Conservation (phyloP, 2,113 vertebrate genomes). For the Zeus faber region DNA sequence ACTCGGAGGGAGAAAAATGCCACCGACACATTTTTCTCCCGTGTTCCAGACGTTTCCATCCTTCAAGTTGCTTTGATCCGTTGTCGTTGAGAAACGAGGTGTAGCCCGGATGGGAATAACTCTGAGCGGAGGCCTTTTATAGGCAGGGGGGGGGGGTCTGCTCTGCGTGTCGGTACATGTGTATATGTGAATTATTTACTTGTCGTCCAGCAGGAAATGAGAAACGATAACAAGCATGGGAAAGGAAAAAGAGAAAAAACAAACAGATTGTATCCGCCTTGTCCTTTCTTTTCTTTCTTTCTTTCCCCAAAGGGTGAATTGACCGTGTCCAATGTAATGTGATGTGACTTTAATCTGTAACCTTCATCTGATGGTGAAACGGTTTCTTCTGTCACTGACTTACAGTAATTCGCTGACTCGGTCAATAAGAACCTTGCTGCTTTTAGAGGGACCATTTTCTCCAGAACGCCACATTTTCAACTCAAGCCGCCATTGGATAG, state of each 20-base stretch:
- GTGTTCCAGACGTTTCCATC: no score
- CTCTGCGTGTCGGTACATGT: slow-evolving; percentile 51
- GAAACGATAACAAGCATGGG: slow-evolving; percentile 73
- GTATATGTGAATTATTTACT: slow-evolving; percentile 69
- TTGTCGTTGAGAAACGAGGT: slow-evolving; percentile 9
- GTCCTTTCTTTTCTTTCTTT: slow-evolving; percentile 20
- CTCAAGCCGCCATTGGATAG: no score
- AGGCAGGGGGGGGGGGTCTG: slow-evolving; percentile 36
- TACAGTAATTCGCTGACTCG: neutral
- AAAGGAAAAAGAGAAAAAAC: slow-evolving; percentile 70
- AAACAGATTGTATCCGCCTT: slow-evolving; percentile 60
- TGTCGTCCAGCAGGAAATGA: slow-evolving; percentile 71
- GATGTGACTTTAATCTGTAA: slow-evolving; percentile 15
- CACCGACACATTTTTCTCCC: slow-evolving; percentile 23
- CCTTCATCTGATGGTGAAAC: no score
- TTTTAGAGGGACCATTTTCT: slow-evolving; percentile 1
- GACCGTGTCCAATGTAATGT: slow-evolving; percentile 6
- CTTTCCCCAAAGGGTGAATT: slow-evolving; percentile 16
- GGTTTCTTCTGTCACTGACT: no score
- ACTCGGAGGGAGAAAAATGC: slow-evolving; percentile 37
- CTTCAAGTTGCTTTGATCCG: no score
- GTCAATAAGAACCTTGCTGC: neutral
- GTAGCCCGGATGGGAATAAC: slow-evolving; percentile 39
- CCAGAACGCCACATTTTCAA: no score
- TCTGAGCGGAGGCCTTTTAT: slow-evolving; percentile 49